phyloP scores from a whole-genome alignment of 2,797 vertebrate species.

The Geotrypetes seraphini region DNA sequence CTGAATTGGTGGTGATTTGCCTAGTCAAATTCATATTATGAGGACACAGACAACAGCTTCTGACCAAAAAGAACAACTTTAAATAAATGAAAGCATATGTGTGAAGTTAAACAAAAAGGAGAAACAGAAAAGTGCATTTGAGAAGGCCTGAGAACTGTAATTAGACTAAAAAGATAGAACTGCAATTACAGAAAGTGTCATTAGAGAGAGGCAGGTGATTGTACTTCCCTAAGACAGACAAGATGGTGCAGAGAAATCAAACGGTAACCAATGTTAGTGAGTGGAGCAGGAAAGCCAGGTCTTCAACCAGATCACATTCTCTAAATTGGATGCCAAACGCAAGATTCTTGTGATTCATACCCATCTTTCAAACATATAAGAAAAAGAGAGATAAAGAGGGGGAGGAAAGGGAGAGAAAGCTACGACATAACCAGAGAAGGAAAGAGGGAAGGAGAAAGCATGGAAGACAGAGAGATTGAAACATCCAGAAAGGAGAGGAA shows the following conservation, averaged over 20 bases:
- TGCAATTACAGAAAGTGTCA: constrained; percentile 93
- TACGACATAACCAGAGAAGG: too few relatives aligned
- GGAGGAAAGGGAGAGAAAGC: constrained; percentile 9
- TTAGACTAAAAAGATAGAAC: constrained; percentile 69
- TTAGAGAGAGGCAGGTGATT: constrained; percentile 85
- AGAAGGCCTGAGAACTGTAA: constrained; percentile 51
- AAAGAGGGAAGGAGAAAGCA: too few relatives aligned
- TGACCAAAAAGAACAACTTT: constrained; percentile 32
- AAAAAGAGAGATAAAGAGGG: constrained; percentile 7
- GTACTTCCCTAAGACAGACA: constrained; percentile 76
- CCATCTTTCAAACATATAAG: constrained; percentile 78
- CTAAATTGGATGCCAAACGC: constrained; percentile 98
- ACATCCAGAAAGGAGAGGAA: too few relatives aligned
- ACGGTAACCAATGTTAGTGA: constrained; percentile 50
- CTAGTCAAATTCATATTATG: constrained; percentile 38
- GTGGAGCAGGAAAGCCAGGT: constrained; percentile 68
- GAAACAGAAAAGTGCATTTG: constrained; percentile 21
- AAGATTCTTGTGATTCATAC: constrained; percentile 96
- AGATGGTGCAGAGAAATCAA: constrained; percentile 47
- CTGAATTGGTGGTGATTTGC: too few relatives aligned
- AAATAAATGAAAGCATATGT: constrained; percentile 32
- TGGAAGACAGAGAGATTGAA: too few relatives aligned
- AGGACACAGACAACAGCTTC: constrained; percentile 36
- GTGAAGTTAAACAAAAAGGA: not conserved
- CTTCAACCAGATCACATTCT: constrained; percentile 99